Evolutionary conservation across 37 sponge, comb jelly and placozoan genomes (phyloP), one percentile per base, ranked within the genome.

Genomic region (Halichondria panicea): DNA sequence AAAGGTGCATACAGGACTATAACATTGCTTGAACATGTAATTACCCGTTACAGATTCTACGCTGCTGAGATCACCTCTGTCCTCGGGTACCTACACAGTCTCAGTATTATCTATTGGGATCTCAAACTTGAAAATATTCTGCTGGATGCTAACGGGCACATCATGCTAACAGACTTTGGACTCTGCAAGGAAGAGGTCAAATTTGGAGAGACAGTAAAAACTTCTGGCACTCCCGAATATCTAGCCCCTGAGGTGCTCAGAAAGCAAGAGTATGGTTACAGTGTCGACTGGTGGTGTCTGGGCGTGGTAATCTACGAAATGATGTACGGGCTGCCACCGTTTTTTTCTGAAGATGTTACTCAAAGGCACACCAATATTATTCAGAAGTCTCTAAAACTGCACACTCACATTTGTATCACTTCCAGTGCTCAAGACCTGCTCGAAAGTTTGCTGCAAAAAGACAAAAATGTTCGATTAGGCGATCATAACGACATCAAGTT

Each of bases 211-310:
- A 95, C 96, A 0, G 91, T 92, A 0, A 83, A 75, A 31, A 95
- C 92, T 8, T 95, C 91, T 71, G 96, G 96, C 15, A 91, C 96
- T 0, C 96, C 96, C 0, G 96, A 95, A 75, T 95, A 95, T 43
- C 89, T 95, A n/a, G 96, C 96, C 19, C 96, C 96, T 13, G 96
- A 95, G 75, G 96, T 95, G 25, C 82, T 95, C 13, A 66, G 81
- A 43, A 91, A 95, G 57, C 87, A 91, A 66, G 84, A 89, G 24
- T 95, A 95, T 68, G 85, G 86, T 95, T n/a, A n/a, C n/a, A n/a
- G n/a, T n/a, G n/a, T n/a, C n/a, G n/a, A n/a, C n/a, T n/a, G n/a
- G n/a, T n/a, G n/a, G n/a, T n/a, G n/a, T n/a, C n/a, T n/a, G n/a
- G n/a, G n/a, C n/a, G n/a, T n/a, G n/a, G n/a, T n/a, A n/a, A 75